A percentile compares a stretch with the other conserved stretches of the same genome.
Evolutionary conservation across 1,140 invertebrate genomes (phyloP).

Genomic region (Triops longicaudatus): DNA sequence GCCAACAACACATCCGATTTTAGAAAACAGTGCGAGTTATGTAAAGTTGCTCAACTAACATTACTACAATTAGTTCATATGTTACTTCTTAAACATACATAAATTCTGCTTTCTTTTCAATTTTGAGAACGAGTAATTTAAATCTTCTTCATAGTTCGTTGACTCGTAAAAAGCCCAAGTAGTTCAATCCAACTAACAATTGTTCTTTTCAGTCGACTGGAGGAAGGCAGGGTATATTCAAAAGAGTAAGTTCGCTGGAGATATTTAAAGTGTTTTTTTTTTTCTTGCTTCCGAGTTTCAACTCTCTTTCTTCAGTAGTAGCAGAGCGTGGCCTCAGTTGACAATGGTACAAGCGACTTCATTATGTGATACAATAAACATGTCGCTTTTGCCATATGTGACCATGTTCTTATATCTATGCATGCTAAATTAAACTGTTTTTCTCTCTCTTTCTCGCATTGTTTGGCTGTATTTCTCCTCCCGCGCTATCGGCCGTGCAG

Average conservation of each 20-base stretch:
- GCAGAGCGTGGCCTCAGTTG: slow-evolving; percentile 1
- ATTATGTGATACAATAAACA: background rate
- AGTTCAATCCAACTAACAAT: background rate
- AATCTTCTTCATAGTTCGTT: no score
- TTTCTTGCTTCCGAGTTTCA: background rate
- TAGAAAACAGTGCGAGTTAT: no score
- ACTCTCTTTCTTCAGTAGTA: background rate
- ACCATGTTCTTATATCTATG: slow-evolving; percentile 22
- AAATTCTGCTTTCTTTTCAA: no score
- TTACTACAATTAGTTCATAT: no score
- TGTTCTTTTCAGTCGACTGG: background rate
- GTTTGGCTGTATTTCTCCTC: slow-evolving; percentile 26
- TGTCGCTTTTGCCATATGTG: slow-evolving; percentile 26
- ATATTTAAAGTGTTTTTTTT: background rate
- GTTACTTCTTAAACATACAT: no score
- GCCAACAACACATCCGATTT: no score
- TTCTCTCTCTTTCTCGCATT: slow-evolving; percentile 39
- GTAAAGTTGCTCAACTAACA: no score
- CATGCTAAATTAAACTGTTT: slow-evolving; percentile 33
- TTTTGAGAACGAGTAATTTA: no score
- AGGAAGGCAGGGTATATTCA: slow-evolving; percentile 28
- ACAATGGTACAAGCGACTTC: background rate
- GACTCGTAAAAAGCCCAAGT: no score
- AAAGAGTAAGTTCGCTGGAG: slow-evolving; percentile 23
- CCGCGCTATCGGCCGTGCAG: slow-evolving; percentile 41